A percentile compares a stretch with the other conserved stretches of the same genome.
These are phyloP conservation scores for Eurypyga helias DNA, from an alignment of 2,113 vertebrate genomes.

Conservation along the genomic window DNA sequence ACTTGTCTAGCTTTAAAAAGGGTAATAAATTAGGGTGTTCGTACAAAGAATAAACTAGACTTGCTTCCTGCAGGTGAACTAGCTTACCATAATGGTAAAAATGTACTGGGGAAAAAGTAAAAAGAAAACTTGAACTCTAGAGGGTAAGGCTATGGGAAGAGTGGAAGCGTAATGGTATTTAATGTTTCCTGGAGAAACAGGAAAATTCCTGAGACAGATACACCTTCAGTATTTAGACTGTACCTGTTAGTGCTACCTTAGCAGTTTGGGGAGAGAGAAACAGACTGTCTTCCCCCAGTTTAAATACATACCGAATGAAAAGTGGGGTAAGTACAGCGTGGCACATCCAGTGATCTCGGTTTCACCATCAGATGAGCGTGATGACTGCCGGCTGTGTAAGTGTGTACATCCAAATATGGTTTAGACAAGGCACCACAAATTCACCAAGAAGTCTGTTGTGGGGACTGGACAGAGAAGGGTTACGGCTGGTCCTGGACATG, in stretches of 20 bases:
- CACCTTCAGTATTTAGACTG: background rate
- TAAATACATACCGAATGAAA: background rate
- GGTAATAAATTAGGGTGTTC: background rate
- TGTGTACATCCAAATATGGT: background rate
- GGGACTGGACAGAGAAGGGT: background rate
- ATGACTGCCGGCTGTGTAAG: background rate
- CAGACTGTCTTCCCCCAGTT: background rate
- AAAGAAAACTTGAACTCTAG: background rate
- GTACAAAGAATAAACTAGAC: background rate
- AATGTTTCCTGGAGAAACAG: background rate
- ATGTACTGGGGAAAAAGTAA: background rate
- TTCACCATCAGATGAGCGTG: background rate
- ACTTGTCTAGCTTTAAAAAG: background rate
- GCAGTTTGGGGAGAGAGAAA: background rate
- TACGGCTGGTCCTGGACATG: background rate
- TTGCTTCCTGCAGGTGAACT: background rate
- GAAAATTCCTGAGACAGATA: background rate
- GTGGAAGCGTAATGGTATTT: background rate
- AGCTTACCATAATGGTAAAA: background rate
- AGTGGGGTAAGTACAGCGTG: fast-evolving
- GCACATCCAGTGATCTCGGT: background rate
- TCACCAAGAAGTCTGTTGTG: background rate
- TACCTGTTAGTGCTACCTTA: background rate
- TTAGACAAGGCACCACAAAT: background rate
- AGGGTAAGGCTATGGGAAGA: background rate